Evolutionary conservation across 2,113 vertebrate genomes (phyloP).

Genomic region (Lophura nycthemera): DNA sequence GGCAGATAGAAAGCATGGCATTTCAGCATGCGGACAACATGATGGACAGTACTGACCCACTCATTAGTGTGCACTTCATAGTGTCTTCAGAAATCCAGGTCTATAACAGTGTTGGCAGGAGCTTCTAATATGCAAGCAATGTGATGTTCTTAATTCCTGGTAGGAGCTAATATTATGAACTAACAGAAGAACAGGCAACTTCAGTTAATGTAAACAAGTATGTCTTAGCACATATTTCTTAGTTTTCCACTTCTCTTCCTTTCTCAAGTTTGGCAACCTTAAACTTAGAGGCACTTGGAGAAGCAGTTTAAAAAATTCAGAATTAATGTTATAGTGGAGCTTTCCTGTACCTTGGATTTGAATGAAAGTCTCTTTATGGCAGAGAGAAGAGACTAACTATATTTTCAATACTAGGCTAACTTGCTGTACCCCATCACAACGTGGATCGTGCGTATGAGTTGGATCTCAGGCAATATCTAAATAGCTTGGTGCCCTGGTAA

Average conservation of each 20-base stretch:
- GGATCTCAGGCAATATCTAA: not conserved
- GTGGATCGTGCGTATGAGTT: not conserved
- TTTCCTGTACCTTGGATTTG: not conserved
- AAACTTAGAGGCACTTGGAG: not conserved
- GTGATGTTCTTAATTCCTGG: not conserved
- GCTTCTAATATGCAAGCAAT: slow-evolving; percentile 19
- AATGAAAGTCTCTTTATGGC: not conserved
- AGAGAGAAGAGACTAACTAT: not conserved
- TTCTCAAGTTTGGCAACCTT: not conserved
- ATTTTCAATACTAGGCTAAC: not conserved
- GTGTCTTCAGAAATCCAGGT: not conserved
- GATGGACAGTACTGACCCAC: not conserved
- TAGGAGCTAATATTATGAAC: not conserved
- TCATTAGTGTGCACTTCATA: not conserved
- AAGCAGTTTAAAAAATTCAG: not conserved
- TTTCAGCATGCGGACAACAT: slow-evolving; percentile 4
- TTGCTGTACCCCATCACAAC: not conserved
- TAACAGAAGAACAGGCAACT: not conserved
- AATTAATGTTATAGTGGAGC: not conserved
- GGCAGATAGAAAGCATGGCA: not conserved
- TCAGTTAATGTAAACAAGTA: not conserved
- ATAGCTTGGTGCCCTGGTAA: not conserved
- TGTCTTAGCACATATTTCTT: not conserved
- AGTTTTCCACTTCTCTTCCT: not conserved
- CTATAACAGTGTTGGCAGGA: not conserved